A percentile compares a stretch with the other conserved stretches of the same genome.
phyloP scores from a whole-genome alignment of 1,140 invertebrate genomes.

The Pachypsylla venusta region DNA sequence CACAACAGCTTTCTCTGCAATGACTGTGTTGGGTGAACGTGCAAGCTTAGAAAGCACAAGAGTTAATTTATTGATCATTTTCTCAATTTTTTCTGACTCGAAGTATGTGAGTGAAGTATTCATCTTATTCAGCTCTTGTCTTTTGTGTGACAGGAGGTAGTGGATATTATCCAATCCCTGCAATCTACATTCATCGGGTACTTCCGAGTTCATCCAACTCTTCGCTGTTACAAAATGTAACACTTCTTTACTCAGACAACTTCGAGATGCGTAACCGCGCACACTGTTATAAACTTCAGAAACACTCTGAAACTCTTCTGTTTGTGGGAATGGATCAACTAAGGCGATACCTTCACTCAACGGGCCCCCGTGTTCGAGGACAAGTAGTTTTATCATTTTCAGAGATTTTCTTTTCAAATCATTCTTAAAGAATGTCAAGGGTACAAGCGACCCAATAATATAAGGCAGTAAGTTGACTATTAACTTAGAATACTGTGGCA shows the following conservation, averaged over 20 bases:
- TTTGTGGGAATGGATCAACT: background rate
- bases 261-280: background rate
- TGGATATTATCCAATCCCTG: background rate
- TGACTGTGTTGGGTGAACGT: background rate
- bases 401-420: background rate
- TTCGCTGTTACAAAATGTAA: background rate
- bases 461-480: background rate
- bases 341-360: background rate
- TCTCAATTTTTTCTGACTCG: background rate
- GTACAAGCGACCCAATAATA: background rate
- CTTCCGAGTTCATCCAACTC: background rate
- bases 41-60: background rate
- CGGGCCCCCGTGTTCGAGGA: background rate
- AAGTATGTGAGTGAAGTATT: background rate
- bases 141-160: background rate
- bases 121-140: background rate
- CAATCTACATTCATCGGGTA: background rate
- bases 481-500: background rate
- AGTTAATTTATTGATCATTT: background rate
- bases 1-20: background rate
- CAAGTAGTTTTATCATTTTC: background rate
- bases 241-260: background rate
- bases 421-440: background rate
- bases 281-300: background rate
- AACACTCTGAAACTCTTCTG: background rate